phyloP scores from a whole-genome alignment of 2,797 vertebrate genomes.

The Semaprochilodus insignis region DNA sequence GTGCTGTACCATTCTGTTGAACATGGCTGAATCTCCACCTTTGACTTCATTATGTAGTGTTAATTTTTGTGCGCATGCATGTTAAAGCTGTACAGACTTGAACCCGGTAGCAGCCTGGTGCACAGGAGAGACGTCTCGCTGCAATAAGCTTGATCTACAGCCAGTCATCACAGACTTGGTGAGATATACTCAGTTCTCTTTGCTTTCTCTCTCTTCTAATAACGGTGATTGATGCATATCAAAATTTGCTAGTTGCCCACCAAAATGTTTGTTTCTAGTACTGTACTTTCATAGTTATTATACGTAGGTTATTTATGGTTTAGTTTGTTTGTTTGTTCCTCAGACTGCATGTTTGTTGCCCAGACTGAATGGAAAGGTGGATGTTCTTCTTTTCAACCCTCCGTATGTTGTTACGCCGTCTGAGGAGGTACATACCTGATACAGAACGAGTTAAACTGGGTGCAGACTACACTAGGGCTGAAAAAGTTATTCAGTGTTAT shows the following conservation, averaged over 20 bases:
- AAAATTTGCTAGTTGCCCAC: too few species aligned
- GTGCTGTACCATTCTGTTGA: background rate
- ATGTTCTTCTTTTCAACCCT: slow-evolving; percentile 93
- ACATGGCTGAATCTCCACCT: too few species aligned
- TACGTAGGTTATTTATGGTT: background rate
- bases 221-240: background rate
- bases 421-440: slow-evolving; percentile 84
- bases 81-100: slow-evolving; percentile 89
- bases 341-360: slow-evolving; percentile 87
- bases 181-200: slow-evolving; percentile 51
- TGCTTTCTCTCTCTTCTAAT: too few species aligned
- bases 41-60: background rate
- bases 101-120: slow-evolving; percentile 87
- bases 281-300: background rate
- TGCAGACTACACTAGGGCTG: background rate
- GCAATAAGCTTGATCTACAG: slow-evolving; percentile 84
- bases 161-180: slow-evolving; percentile 92
- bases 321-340: background rate
- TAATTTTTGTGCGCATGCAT: slow-evolving; percentile 24
- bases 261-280: background rate
- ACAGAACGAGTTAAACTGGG: background rate
- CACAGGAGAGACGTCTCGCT: slow-evolving; percentile 83
- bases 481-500: too few species aligned
- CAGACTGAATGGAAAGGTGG: slow-evolving; percentile 85
- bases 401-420: slow-evolving; percentile 93